phyloP scores from a whole-genome alignment of 2,888 invertebrate genomes.

The Lasioglossum lativentre region DNA sequence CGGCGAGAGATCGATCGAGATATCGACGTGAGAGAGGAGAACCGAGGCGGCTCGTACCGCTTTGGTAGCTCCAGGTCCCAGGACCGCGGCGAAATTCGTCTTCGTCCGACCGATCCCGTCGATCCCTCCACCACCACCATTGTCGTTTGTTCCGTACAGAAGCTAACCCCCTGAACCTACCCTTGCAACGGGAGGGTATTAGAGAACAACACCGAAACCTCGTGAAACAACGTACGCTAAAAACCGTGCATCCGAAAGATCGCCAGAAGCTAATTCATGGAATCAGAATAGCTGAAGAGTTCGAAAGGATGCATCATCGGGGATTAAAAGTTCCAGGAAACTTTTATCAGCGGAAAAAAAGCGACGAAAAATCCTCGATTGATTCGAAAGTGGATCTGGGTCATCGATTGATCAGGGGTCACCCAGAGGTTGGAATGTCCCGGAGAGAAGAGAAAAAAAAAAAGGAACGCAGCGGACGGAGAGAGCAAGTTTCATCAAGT shows the following conservation, averaged over 20 bases:
- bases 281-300: not conserved
- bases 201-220: not conserved
- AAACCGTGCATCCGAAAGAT: too few relatives aligned
- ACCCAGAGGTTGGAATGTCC: not conserved
- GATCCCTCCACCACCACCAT: slow-evolving; percentile 1
- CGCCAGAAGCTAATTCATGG: not conserved
- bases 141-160: slow-evolving; percentile 22
- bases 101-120: slow-evolving; percentile 26
- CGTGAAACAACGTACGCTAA: not conserved
- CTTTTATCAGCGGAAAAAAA: not conserved
- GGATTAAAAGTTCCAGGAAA: not conserved
- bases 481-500: slow-evolving; percentile 49
- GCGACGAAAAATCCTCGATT: not conserved
- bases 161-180: not conserved
- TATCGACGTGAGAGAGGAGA: slow-evolving; percentile 60
- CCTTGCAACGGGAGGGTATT: not conserved
- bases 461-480: slow-evolving; percentile 3
- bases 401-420: not conserved
- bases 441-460: not conserved
- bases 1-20: slow-evolving; percentile 66
- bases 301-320: not conserved
- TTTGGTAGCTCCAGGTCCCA: slow-evolving; percentile 19
- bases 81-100: slow-evolving; percentile 43
- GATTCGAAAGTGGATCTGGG: not conserved
- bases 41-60: slow-evolving; percentile 26